Percentiles rank a stretch among this genome's conserved stretches.
phyloP scores from a whole-genome alignment of 37 sponge, comb jelly and placozoan species.

The Aplysina aerophoba region DNA sequence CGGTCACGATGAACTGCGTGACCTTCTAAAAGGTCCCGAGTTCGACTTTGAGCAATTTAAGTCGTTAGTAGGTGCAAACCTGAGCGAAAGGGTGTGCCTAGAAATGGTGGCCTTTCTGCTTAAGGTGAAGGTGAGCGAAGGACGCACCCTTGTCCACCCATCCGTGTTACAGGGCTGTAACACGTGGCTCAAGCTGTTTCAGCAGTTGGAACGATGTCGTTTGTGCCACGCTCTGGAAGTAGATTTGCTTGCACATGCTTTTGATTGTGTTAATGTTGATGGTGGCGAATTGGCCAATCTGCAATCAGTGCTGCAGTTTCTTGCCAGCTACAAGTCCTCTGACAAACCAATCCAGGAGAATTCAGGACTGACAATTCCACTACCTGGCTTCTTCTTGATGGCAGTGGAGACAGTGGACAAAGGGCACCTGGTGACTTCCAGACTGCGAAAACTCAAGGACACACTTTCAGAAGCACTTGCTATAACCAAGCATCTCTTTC shows the following conservation, averaged over 20 bases:
- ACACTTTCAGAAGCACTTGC: neutral
- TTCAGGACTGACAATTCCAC: neutral
- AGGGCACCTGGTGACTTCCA: neutral
- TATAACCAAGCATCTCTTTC: neutral
- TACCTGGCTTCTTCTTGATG: neutral
- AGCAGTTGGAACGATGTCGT: neutral
- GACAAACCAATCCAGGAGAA: neutral
- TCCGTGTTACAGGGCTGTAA: slow-evolving; percentile 7
- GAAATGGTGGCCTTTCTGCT: neutral
- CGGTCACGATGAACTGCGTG: neutral
- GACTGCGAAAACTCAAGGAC: neutral
- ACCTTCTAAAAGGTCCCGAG: neutral
- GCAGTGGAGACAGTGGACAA: neutral
- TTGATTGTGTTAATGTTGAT: neutral
- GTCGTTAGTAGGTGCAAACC: neutral
- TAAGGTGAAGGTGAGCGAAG: neutral
- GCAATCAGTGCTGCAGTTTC: neutral
- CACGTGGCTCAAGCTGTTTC: neutral
- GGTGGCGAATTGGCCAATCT: neutral
- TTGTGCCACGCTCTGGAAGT: neutral
- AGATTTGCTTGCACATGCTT: neutral
- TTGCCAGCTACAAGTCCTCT: neutral
- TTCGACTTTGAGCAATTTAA: neutral
- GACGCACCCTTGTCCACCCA: neutral
- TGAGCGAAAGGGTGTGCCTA: too few relatives aligned